Percentiles rank a stretch among this genome's conserved stretches.
Evolutionary conservation across 2,888 invertebrate genomes (phyloP).

Genomic region (Nebria brevicollis): DNA sequence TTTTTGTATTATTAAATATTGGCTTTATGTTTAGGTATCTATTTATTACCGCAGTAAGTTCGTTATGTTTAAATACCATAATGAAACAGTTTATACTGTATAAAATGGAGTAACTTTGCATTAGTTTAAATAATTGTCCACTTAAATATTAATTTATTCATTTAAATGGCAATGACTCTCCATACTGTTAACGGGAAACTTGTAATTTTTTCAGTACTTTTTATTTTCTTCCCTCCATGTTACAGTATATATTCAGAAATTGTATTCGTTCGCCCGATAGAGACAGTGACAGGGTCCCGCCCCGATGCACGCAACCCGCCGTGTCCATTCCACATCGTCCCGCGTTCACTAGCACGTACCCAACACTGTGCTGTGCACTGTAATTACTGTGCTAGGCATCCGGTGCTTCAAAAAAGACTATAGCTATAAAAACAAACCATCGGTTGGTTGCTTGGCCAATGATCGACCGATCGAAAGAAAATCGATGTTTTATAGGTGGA

Average conservation of each 20-base stretch:
- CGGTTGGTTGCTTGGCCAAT: conserved; percentile 22
- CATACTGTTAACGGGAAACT: not conserved
- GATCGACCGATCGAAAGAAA: conserved; percentile 23
- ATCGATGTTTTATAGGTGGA: conserved; percentile 28
- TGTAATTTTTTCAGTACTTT: not conserved
- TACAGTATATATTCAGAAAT: not conserved
- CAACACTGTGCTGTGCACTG: conserved; percentile 8
- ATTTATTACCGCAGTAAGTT: too few relatives aligned
- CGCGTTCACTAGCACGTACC: conserved; percentile 3
- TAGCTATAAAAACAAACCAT: not conserved
- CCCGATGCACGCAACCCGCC: conserved; percentile 35
- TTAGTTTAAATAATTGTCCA: too few relatives aligned
- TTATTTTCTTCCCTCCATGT: not conserved
- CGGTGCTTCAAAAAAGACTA: conserved; percentile 4
- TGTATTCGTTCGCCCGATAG: conserved; percentile 22
- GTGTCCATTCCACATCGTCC: not conserved
- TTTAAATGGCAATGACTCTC: not conserved
- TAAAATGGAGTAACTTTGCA: too few relatives aligned
- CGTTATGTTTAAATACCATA: too few relatives aligned
- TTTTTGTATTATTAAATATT: too few relatives aligned
- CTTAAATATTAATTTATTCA: too few relatives aligned
- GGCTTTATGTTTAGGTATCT: too few relatives aligned
- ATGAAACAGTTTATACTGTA: too few relatives aligned
- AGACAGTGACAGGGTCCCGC: conserved; percentile 42
- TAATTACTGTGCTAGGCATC: conserved; percentile 29